These are phyloP conservation scores for Laothoe populi DNA, from an alignment of 2,888 invertebrate species.

Conservation along the genomic window DNA sequence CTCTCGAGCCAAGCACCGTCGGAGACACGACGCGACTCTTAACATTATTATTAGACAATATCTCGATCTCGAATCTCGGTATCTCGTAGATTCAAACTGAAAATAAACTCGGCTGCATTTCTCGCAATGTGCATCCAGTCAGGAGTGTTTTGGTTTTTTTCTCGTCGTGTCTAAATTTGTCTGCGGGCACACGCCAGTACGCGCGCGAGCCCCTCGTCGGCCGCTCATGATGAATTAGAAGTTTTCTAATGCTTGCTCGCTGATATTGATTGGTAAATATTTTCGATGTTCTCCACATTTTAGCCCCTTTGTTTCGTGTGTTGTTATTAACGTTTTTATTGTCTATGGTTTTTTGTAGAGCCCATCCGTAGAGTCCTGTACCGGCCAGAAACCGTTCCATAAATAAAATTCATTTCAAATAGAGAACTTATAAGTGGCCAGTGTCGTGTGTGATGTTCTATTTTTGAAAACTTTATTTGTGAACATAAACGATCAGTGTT, in stretches of 20 bases:
- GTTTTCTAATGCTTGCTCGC: slow-evolving; percentile 45
- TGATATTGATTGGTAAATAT: slow-evolving; percentile 66
- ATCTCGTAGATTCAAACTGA: slow-evolving; percentile 27
- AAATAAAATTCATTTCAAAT: slow-evolving; percentile 51
- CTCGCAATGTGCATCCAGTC: slow-evolving; percentile 75
- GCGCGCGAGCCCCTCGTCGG: slow-evolving; percentile 67
- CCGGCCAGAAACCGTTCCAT: slow-evolving; percentile 59
- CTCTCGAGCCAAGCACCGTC: slow-evolving; percentile 8
- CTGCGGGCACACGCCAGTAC: slow-evolving; percentile 79
- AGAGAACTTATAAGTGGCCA: slow-evolving; percentile 51
- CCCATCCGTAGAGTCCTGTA: slow-evolving; percentile 69
- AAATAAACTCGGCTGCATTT: slow-evolving; percentile 65
- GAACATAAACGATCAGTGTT: slow-evolving; percentile 50
- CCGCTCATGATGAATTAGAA: slow-evolving; percentile 58
- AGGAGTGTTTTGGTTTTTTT: slow-evolving; percentile 62
- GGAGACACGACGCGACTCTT: slow-evolving; percentile 8
- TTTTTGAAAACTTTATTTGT: slow-evolving; percentile 43
- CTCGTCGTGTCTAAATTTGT: slow-evolving; percentile 77
- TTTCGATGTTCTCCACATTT: slow-evolving; percentile 29
- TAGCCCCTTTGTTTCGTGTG: slow-evolving; percentile 33
- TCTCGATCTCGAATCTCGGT: slow-evolving; percentile 26
- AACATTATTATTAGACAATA: slow-evolving; percentile 27
- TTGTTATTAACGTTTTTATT: slow-evolving; percentile 48
- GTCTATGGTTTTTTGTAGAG: slow-evolving; percentile 50
- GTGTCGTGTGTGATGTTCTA: slow-evolving; percentile 47